Conservation (phyloP, 2,888 invertebrate genomes). For the Tholera decimalis region DNA sequence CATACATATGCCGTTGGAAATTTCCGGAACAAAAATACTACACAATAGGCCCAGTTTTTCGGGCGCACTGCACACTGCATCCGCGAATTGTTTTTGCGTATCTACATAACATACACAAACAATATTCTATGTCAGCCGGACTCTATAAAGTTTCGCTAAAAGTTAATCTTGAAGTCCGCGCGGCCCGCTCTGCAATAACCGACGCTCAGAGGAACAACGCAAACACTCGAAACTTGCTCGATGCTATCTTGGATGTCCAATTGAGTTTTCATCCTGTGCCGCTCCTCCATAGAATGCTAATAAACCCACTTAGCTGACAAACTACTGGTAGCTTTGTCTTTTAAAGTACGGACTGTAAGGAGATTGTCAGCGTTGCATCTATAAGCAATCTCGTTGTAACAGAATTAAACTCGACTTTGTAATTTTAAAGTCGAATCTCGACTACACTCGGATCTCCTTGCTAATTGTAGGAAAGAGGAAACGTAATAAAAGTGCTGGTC, state of each 20-base stretch:
- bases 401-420: slow-evolving; percentile 84
- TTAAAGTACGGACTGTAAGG: slow-evolving; percentile 74
- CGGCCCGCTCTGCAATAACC: slow-evolving; percentile 60
- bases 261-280: slow-evolving; percentile 79
- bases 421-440: slow-evolving; percentile 83
- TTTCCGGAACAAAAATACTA: slow-evolving; percentile 49
- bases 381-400: slow-evolving; percentile 84
- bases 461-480: slow-evolving; percentile 89
- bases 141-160: slow-evolving; percentile 31
- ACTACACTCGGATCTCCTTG: slow-evolving; percentile 80
- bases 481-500: slow-evolving; percentile 89
- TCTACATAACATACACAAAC: slow-evolving; percentile 26
- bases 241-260: slow-evolving; percentile 80
- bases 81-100: slow-evolving; percentile 31
- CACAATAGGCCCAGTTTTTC: slow-evolving; percentile 43
- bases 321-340: slow-evolving; percentile 82
- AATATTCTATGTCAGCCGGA: slow-evolving; percentile 9
- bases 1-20: slow-evolving; percentile 40
- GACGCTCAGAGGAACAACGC: slow-evolving; percentile 63
- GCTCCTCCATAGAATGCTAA: slow-evolving; percentile 78
- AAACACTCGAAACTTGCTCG: slow-evolving; percentile 73
- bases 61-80: slow-evolving; percentile 19
- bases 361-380: slow-evolving; percentile 83
- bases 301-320: slow-evolving; percentile 83
- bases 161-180: slow-evolving; percentile 46